Evolutionary conservation across 2,113 vertebrate species (phyloP).

Genomic region (Cygnus buccinator): DNA sequence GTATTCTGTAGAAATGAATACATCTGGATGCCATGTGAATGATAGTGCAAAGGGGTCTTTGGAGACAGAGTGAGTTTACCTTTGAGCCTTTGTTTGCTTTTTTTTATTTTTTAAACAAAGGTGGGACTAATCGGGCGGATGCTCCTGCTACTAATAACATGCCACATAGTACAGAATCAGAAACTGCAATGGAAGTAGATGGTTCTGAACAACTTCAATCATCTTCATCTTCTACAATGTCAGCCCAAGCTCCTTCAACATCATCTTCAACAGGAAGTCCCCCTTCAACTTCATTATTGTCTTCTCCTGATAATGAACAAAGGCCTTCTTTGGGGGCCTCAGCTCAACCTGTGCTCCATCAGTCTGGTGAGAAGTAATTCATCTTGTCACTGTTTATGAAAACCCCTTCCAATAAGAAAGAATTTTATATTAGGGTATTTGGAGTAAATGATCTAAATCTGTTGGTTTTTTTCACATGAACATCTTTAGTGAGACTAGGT

Average conservation of each 20-base stretch:
- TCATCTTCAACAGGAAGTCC: conserved; percentile 83
- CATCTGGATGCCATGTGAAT: not conserved
- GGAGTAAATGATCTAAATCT: not conserved
- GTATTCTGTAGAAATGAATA: not conserved
- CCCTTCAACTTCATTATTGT: conserved; percentile 78
- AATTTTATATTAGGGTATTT: not conserved
- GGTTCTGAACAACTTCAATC: conserved; percentile 77
- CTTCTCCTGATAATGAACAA: conserved; percentile 84
- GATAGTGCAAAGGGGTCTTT: not conserved
- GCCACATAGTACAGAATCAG: conserved; percentile 69
- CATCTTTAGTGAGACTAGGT: not conserved
- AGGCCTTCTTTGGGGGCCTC: conserved; percentile 74
- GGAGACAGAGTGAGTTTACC: not conserved
- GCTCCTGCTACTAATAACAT: conserved; percentile 52
- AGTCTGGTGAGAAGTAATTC: conserved; percentile 78
- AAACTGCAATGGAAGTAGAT: conserved; percentile 80
- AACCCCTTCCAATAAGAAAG: not conserved
- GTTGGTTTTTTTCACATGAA: not conserved
- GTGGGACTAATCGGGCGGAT: conserved; percentile 79
- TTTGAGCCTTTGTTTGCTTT: conserved; percentile 19
- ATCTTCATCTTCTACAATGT: conserved; percentile 78
- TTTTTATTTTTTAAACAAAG: conserved; percentile 61
- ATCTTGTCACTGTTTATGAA: conserved; percentile 29
- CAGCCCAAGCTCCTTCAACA: conserved; percentile 81
- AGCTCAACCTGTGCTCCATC: conserved; percentile 69